phyloP scores from a whole-genome alignment of 2,113 vertebrate genomes.

The Oxyura jamaicensis region DNA sequence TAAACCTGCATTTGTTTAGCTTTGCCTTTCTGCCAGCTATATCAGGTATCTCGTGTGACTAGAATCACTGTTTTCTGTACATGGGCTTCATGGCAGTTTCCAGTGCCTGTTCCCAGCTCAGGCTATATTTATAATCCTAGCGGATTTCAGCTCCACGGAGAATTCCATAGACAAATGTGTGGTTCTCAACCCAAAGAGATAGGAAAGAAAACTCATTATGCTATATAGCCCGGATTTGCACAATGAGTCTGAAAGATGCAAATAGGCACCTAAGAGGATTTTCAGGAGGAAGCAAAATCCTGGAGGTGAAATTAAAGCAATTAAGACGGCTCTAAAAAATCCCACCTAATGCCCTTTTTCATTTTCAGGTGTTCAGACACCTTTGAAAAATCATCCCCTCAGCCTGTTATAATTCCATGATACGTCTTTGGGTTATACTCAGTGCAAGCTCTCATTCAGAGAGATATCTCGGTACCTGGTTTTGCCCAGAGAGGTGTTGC shows the following conservation, averaged over 20 bases:
- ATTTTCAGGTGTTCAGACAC: neutral
- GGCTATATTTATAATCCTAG: constrained; percentile 40
- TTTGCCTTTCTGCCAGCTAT: constrained; percentile 58
- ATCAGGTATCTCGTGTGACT: constrained; percentile 68
- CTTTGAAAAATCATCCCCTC: neutral
- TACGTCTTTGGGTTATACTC: neutral
- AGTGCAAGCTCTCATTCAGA: neutral
- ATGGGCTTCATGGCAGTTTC: constrained; percentile 56
- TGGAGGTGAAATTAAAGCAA: neutral
- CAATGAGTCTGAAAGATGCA: neutral
- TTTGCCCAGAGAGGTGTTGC: neutral
- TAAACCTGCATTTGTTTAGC: constrained; percentile 69
- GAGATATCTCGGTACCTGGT: neutral
- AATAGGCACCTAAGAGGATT: neutral
- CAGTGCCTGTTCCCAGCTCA: constrained; percentile 46
- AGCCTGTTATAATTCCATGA: neutral
- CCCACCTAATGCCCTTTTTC: neutral
- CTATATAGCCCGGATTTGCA: neutral
- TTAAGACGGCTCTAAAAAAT: neutral
- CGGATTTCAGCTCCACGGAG: constrained; percentile 33
- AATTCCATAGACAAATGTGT: constrained; percentile 30
- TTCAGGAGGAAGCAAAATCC: neutral
- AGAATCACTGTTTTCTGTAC: constrained; percentile 67
- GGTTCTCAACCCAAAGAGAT: constrained; percentile 16
- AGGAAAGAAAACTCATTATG: constrained; percentile 22